A percentile compares a stretch with the other conserved stretches of the same genome.
phyloP scores from a whole-genome alignment of 2,888 invertebrate genomes.

The Eudasyphora cyanicolor region DNA sequence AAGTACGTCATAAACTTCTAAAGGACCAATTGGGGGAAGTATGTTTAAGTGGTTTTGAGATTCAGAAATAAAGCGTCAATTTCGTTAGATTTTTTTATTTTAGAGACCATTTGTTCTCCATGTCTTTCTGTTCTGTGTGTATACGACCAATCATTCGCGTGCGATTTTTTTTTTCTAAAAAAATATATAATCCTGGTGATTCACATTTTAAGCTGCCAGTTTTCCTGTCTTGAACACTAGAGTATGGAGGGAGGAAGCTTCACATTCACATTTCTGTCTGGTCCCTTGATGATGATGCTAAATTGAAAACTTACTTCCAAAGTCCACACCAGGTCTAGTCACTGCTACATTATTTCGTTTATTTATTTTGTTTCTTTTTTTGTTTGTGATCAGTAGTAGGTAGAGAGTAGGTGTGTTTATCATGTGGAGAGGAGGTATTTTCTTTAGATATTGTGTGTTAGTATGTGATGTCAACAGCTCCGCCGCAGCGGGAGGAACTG shows the following conservation, averaged over 20 bases:
- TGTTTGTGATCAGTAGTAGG: conserved; percentile 22
- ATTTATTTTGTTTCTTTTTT: background rate
- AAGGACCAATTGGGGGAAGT: background rate
- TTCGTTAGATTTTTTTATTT: background rate
- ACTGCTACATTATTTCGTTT: conserved; percentile 21
- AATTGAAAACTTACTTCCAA: conserved; percentile 60
- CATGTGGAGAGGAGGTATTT: conserved; percentile 31
- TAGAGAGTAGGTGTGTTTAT: conserved; percentile 44
- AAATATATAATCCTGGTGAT: conserved; percentile 14
- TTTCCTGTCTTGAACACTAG: conserved; percentile 34
- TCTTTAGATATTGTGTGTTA: background rate
- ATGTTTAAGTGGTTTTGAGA: background rate
- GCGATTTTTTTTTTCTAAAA: background rate
- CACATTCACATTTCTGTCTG: conserved; percentile 17
- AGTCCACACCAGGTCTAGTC: conserved; percentile 39
- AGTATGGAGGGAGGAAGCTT: too few species aligned
- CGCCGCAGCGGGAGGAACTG: conserved; percentile 8
- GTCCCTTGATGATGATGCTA: conserved; percentile 52
- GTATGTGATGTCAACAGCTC: conserved; percentile 22
- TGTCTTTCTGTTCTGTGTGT: background rate
- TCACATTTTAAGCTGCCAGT: background rate
- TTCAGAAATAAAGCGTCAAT: background rate
- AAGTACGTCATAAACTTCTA: background rate
- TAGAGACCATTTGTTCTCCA: background rate
- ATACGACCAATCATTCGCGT: background rate